Evolutionary conservation across 2,888 invertebrate genomes (phyloP), one percentile per base, ranked within the genome.

Genomic region (Tromatobia lineatoria): DNA sequence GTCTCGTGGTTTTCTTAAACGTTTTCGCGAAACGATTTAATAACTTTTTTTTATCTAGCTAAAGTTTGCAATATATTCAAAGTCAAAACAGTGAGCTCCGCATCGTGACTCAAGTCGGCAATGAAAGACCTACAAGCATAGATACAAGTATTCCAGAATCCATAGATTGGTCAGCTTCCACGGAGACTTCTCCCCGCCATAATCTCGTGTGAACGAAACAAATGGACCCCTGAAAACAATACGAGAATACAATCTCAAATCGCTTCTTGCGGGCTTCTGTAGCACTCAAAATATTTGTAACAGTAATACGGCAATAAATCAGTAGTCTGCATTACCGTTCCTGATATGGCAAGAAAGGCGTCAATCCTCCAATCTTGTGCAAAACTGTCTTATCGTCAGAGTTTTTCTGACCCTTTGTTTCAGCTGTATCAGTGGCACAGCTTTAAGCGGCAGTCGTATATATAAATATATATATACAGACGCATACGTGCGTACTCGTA

Each of bases 401-500:
- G 45, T 42, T 29, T 13, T 50, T 80, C 75, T 80, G 82, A 80
- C 80, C 80, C 80, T 77, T 85, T 85, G 85, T 85, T 85, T 75
- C 15, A 76, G 76, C 73, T 20, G 64, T 66, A 45, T 67, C 67
- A 47, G 45, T 13, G 34, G 4, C 20, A 15, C 42, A 7, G 45
- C 64, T 38, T 20, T 18, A 18, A 38, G 38, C 64, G 42, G n/a
- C 42, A 64, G 18, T 75, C 75, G 57, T 38, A 42, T 42, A 42
- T 38, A 34, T 57, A 23, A 13, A 54, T 70, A 64, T 38, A 1
- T 13, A 38, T 38, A 57, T 34, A 34, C 0, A 45, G 0, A 54
- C 64, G 59, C n/a, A 10, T 15, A 42, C 59, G 29, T 34, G 54
- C 75, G n/a, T n/a, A n/a, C 76, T 82, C 86, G 82, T 84, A 81